Base-by-base conservation (phyloP, 2,888 invertebrate genomes). In the Sinopyrophorus schimmeli region DNA sequence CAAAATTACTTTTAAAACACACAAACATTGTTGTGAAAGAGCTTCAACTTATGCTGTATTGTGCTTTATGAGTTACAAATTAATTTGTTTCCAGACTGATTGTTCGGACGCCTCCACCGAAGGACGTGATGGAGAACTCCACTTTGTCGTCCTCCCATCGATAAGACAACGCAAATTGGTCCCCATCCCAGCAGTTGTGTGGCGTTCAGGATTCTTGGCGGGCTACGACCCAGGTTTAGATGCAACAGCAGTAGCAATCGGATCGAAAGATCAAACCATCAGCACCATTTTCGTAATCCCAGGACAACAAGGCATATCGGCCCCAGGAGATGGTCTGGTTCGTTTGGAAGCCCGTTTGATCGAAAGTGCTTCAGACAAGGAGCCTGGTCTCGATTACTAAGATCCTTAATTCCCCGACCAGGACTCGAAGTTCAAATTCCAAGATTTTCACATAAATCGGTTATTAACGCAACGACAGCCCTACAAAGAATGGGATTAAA, bases 191-290 rank as follows among this genome's bases (percentile, higher is more conserved):
- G 90, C 92, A 0, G 87, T 85, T 0, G 85, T 91, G 0, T 91
- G 85, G 75, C 81, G 83, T 57, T 77, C 77, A 3, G 86, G 86
- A 5, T 89, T 92, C 59, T 74, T 89, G 14, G 92, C 91, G 1
- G 91, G 92, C 5, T 92, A 92, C 66, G 92, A 92, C 60, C 87
- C 89, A 0, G 82, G 82, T 20, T 71, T 92, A 20, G 92, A 92
- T 64, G 91, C 90, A 0, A 92, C 92, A 0, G 86, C 86, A 1
- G 86, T 89, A 3, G 84, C 90, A 5, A 75, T 92, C 37, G 89
- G 90, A 5, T 80, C 80, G 17, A 78, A 80, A 16, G 82, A 84
- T 53, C 83, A 87, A 37, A 77, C 84, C 0, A 79, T 91, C 0
- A 90, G 89, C 63, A 86, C 88, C 1, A 80, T 92, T 26, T 85